Base-by-base conservation (phyloP, 1,140 invertebrate species). In the Diorhabda elongata region DNA sequence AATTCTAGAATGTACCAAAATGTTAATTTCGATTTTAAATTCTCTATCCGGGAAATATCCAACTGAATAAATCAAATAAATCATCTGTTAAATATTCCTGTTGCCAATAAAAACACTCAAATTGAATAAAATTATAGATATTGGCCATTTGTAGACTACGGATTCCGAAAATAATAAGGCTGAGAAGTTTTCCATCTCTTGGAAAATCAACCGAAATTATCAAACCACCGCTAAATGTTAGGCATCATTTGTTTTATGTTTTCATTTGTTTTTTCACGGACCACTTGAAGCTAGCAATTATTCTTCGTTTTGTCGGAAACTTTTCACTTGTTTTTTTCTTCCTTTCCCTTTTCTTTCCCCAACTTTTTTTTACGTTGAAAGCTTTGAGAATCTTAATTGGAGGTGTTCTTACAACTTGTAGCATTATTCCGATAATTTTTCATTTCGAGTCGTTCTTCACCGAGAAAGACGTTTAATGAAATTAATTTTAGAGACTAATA, bases 231-330 rank as follows among this genome's bases (percentile, higher is more conserved):
- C 73, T 69, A 69, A 74, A 76, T 68, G 68, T 69, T 71, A 72
- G 68, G 75, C 77, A 77, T 77, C 74, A 78, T 78, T 78, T 78
- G 73, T 77, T 78, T 77, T 77, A 78, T 78, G 75, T 78, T 78
- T 78, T 77, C 77, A 78, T 78, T 78, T 77, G 77, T 76, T 78
- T 74, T 74, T 78, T 77, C 74, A 74, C 73, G 70, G 74, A 65
- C 72, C 77, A 76, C 72, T 78, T 77, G 75, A 77, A 74, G 75
- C 70, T 58, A 69, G 75, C 76, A 78, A 78, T 78, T 78, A 78
- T 78, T 78, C 77, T 78, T 78, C 77, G 69, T 78, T 77, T 75
- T 73, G 56, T 44, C 64, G 44, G 63, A 44, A 72, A 69, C 52
- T 74, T 68, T 71, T 69, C 63, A 42, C 65, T 44, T 58, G 52